Evolutionary conservation across 2,888 invertebrate species (phyloP).

Genomic region (Hecatera dysodea): DNA sequence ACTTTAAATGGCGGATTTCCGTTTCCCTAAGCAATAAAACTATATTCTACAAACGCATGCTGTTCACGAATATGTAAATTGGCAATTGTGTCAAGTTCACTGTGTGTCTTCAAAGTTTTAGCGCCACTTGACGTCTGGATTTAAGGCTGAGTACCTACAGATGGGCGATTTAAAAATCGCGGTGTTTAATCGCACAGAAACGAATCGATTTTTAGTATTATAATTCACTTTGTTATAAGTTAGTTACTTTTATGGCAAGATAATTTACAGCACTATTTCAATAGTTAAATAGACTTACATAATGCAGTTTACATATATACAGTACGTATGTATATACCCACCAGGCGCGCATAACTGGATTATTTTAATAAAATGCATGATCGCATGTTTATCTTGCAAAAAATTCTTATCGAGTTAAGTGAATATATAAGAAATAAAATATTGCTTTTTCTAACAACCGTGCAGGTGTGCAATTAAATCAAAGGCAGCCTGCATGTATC

Average conservation of each 20-base stretch:
- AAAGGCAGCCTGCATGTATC: slow-evolving; percentile 4
- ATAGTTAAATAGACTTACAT: too few relatives aligned
- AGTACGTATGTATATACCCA: too few relatives aligned
- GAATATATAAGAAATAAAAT: not conserved
- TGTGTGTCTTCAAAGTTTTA: slow-evolving; percentile 38
- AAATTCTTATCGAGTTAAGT: not conserved
- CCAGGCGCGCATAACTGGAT: not conserved
- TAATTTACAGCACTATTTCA: not conserved
- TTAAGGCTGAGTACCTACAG: slow-evolving; percentile 3
- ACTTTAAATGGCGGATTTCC: slow-evolving; percentile 63
- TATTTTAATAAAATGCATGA: slow-evolving; percentile 13
- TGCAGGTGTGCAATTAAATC: slow-evolving; percentile 32
- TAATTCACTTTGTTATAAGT: too few relatives aligned
- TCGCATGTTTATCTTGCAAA: not conserved
- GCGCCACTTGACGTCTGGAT: slow-evolving; percentile 38
- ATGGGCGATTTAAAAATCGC: slow-evolving; percentile 22
- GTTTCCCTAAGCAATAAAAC: slow-evolving; percentile 66
- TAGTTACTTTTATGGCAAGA: too few relatives aligned
- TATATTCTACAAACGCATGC: slow-evolving; percentile 36
- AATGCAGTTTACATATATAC: too few relatives aligned
- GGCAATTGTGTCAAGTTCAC: slow-evolving; percentile 36
- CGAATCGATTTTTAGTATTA: too few relatives aligned
- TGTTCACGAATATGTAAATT: slow-evolving; percentile 53
- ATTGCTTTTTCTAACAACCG: not conserved
- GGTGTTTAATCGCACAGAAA: not conserved